phyloP scores from a whole-genome alignment of 2,888 invertebrate genomes.

The Caradrina kadenii region DNA sequence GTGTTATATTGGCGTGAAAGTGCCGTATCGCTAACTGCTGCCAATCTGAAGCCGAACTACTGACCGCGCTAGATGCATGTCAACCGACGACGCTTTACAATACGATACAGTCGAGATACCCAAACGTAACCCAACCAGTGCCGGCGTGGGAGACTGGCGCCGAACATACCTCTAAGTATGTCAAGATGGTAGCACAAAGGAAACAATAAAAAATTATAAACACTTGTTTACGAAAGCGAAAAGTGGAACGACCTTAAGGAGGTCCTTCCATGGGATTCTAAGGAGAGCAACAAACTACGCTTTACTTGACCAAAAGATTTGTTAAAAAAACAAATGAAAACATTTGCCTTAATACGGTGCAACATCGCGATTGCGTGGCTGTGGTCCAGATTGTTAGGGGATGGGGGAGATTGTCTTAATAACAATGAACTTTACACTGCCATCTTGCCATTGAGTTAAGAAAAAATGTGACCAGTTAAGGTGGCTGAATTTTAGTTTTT shows the following conservation, averaged over 20 bases:
- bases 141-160: constrained; percentile 60
- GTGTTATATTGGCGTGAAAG: constrained; percentile 59
- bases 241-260: constrained; percentile 9
- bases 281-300: constrained; percentile 12
- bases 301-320: neutral
- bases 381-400: neutral
- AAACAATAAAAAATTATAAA: neutral
- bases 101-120: constrained; percentile 59
- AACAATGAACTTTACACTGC: constrained; percentile 10
- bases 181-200: constrained; percentile 40
- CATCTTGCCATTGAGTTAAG: constrained; percentile 36
- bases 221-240: neutral
- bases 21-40: constrained; percentile 63
- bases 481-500: neutral
- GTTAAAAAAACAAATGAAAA: constrained; percentile 7
- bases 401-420: neutral
- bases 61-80: constrained; percentile 52
- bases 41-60: constrained; percentile 62
- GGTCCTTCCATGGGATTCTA: constrained; percentile 25
- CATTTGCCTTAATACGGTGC: constrained; percentile 14
- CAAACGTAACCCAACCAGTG: constrained; percentile 60
- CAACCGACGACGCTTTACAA: constrained; percentile 64
- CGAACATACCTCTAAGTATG: neutral
- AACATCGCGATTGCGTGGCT: neutral
- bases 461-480: constrained; percentile 12